Evolutionary conservation across 2,797 vertebrate genomes (phyloP), one percentile per base, ranked within the genome.

Genomic region (Emydoidea blandingii): DNA sequence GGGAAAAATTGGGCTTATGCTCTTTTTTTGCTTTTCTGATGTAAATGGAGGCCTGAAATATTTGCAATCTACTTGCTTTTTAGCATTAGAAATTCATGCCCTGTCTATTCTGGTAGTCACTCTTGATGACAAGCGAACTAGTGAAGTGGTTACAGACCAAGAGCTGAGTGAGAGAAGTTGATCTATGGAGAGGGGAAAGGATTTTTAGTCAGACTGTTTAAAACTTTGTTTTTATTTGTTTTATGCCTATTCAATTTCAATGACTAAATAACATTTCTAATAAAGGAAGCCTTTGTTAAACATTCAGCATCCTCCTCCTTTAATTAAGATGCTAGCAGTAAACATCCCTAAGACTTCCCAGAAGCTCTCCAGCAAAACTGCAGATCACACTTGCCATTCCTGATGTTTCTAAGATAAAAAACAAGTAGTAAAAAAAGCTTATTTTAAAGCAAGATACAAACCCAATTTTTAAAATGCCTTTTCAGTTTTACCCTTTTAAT

Each of bases 21-120:
- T 81, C 8, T 16, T 16, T 62, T 50, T 50, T 79, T 85, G n/a
- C 72, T 52, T 74, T 12, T 56, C 6, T 10, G 86, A 5, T 3
- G n/a, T 34, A 25, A 88, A 6, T 4, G 0, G 72, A 54, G 7
- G 53, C 62, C 47, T 34, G 37, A 86, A 92, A 34, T 2, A 37
- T 4, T 54, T 1, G 0, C 0, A 12, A 47, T 44, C 27, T 18
- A 6, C 3, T 1, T 5, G 2, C 29, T 6, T 12, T 87, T 83
- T 47, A 2, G 12, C 41, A 2, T 11, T 31, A 65, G 82, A 80
- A n/a, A 37, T 68, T 37, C 65, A 68, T 37, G n/a, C 9, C 18
- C 8, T 37, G 19, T 72, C 10, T 72, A 72, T 21, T 72, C 9
- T 72, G n/a, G 34, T 37, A 72, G n/a, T 0, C 34, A 16, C 25